These are phyloP conservation scores for Eretmochelys imbricata DNA, from an alignment of 2,113 vertebrate genomes.

Conservation along the genomic window DNA sequence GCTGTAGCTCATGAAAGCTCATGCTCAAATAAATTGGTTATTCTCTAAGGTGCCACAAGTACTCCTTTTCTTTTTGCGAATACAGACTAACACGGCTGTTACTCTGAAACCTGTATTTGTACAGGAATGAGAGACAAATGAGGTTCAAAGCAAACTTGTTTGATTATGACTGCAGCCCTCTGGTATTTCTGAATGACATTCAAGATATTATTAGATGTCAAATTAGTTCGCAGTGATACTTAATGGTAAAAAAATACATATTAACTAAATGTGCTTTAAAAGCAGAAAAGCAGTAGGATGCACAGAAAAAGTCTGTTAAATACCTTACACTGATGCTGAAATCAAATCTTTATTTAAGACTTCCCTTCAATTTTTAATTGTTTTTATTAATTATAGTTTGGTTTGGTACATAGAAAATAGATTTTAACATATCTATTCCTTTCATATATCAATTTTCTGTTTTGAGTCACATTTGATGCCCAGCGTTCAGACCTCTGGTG, in stretches of 20 bases:
- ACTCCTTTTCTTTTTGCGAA: too few relatives aligned
- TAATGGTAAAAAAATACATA: constrained; percentile 17
- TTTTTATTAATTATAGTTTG: neutral
- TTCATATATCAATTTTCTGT: neutral
- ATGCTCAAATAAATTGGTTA: too few relatives aligned
- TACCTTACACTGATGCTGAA: neutral
- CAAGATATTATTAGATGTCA: constrained; percentile 47
- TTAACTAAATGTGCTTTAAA: constrained; percentile 2
- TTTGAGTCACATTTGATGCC: neutral
- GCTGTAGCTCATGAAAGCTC: too few relatives aligned
- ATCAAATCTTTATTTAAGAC: neutral
- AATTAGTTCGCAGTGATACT: constrained; percentile 8
- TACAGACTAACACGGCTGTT: too few relatives aligned
- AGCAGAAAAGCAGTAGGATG: neutral
- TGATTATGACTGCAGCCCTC: constrained; percentile 32
- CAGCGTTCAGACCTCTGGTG: too few relatives aligned
- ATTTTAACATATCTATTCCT: neutral
- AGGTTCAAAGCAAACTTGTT: constrained; percentile 56
- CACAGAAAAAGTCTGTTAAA: neutral
- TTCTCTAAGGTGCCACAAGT: too few relatives aligned
- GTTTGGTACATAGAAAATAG: neutral
- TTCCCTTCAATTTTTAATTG: neutral
- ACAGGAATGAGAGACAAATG: constrained; percentile 69
- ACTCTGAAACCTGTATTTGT: constrained; percentile 45
- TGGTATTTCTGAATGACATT: constrained; percentile 60